These are phyloP conservation scores for Crotalus viridis DNA, from an alignment of 2,113 vertebrate species.

Conservation along the genomic window DNA sequence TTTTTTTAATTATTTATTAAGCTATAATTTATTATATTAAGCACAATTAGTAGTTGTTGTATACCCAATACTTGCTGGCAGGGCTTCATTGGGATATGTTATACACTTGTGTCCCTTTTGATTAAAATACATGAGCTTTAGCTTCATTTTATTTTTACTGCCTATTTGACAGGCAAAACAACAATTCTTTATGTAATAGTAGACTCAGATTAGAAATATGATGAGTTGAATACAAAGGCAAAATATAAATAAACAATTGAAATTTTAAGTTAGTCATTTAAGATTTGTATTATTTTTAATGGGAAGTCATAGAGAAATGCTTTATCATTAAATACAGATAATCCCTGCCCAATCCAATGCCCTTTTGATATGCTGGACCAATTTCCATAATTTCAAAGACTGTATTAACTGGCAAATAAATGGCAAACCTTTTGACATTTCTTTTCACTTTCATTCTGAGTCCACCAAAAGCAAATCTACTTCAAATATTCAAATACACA, in stretches of 20 bases:
- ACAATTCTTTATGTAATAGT: not conserved
- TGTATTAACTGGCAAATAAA: not conserved
- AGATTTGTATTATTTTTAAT: not conserved
- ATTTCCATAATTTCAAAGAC: not conserved
- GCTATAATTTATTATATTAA: not conserved
- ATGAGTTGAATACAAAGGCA: not conserved
- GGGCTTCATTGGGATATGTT: not conserved
- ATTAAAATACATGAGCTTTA: conserved; percentile 8
- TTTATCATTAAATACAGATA: not conserved
- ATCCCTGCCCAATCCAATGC: not conserved
- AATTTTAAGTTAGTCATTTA: not conserved
- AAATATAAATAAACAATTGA: not conserved
- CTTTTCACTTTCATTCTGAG: not conserved
- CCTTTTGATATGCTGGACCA: not conserved
- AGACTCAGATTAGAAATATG: not conserved
- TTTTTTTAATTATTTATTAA: not conserved
- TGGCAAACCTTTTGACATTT: conserved; percentile 9
- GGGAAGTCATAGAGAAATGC: not conserved
- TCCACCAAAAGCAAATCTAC: not conserved
- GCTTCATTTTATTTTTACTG: not conserved
- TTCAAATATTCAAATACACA: not conserved
- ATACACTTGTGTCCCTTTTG: not conserved
- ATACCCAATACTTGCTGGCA: not conserved
- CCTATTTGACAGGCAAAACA: not conserved
- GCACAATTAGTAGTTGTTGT: not conserved